Evolutionary conservation across 2,797 vertebrate genomes (phyloP), one percentile per base, ranked within the genome.

Genomic region (Acanthurus leucopareius): DNA sequence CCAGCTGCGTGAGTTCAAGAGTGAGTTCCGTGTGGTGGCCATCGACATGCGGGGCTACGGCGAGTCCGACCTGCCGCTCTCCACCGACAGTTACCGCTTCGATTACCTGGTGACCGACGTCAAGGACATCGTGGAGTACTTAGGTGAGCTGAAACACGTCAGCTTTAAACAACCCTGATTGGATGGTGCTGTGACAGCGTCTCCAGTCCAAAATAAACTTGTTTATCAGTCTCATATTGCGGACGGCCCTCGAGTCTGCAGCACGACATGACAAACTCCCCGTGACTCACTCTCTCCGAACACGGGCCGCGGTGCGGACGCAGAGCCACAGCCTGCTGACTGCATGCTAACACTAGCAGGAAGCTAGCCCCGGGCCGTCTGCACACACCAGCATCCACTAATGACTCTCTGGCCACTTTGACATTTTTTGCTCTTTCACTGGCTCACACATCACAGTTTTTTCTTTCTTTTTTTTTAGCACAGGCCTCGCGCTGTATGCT

Each of bases 1-100:
- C 93, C 98, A 99, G 44, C 87, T 99, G 80, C 96, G 97, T 2
- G 98, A 99, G 94, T 99, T 99, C 88, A 99, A 99, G 95, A 98
- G 97, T 65, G 97, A 98, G 85, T 99, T 97, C 92, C 97, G 98
- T 60, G 98, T 99, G 86, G 97, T 99, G 79, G 98, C 98, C 6
- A 89, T 99, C 79, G 98, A 99, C 94, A 96, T 99, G 96, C 95
- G 98, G 83, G 98, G 98, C 78, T 99, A 98, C 20, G 98, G 98
- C 59, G 97, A 99, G 94, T 98, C 98, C 3, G 98, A 99, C 94
- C 86, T 97, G 84, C 98, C 97, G 10, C 82, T 93, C 58, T 95
- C 96, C 79, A 86, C 94, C 49, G 97, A 98, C 52, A 96, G 94
- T 87, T 99, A 99, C 88, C 93, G 96, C 86, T 92, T 98, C 68